Conservation (phyloP, 2,797 vertebrate genomes). For the Urosaurus nigricauda region DNA sequence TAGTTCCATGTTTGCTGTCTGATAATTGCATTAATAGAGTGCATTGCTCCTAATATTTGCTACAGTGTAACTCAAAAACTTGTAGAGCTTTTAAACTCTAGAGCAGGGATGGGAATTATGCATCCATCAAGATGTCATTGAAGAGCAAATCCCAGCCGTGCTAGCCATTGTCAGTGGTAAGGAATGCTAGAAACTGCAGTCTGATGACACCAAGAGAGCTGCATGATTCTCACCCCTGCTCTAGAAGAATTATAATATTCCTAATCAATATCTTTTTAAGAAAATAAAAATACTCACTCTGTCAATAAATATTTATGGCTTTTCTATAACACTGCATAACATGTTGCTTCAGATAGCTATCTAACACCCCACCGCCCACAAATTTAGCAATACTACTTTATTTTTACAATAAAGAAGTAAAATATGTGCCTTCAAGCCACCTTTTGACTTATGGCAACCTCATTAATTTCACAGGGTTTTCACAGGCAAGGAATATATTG, state of each 20-base stretch:
- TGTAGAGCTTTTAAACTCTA: neutral
- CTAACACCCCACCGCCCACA: constrained; percentile 50
- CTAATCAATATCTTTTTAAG: constrained; percentile 45
- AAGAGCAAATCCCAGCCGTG: too few relatives aligned
- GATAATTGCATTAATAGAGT: constrained; percentile 39
- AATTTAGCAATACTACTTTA: neutral
- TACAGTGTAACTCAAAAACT: constrained; percentile 44
- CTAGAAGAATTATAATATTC: constrained; percentile 37
- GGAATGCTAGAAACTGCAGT: neutral
- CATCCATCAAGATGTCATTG: too few relatives aligned
- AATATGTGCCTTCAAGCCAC: too few relatives aligned
- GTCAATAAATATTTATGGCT: neutral
- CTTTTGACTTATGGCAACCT: too few relatives aligned
- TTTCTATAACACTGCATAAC: constrained; percentile 37
- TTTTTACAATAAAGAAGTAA: neutral
- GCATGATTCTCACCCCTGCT: neutral
- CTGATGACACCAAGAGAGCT: neutral
- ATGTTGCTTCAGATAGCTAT: constrained; percentile 41
- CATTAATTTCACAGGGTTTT: too few relatives aligned
- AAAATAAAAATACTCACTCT: neutral
- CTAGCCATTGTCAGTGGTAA: too few relatives aligned
- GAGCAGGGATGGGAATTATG: too few relatives aligned
- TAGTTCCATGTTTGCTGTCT: constrained; percentile 53
- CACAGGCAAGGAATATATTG: too few relatives aligned
- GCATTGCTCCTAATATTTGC: constrained; percentile 56